These are phyloP conservation scores for Erpornis zantholeuca DNA, from an alignment of 2,113 vertebrate species.

Conservation along the genomic window DNA sequence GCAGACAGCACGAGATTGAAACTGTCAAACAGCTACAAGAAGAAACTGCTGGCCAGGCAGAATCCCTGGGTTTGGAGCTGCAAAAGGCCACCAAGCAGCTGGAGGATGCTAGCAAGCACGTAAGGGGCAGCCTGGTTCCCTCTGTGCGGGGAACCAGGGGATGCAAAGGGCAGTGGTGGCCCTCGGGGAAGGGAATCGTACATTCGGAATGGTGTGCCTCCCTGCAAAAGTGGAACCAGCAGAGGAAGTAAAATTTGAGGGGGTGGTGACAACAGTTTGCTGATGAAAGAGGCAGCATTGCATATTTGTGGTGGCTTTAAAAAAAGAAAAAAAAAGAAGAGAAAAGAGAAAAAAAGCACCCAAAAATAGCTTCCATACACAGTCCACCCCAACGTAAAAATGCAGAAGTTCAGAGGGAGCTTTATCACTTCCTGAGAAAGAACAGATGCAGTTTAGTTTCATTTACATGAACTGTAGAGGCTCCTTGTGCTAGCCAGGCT, in stretches of 20 bases:
- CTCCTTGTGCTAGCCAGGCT: not conserved
- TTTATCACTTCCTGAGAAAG: slow-evolving; percentile 73
- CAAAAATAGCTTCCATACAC: slow-evolving; percentile 52
- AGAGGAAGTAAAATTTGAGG: slow-evolving; percentile 71
- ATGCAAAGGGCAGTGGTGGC: not conserved
- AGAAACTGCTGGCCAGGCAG: slow-evolving; percentile 34
- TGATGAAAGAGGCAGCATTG: slow-evolving; percentile 64
- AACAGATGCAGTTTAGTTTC: slow-evolving; percentile 64
- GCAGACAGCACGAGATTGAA: slow-evolving; percentile 52
- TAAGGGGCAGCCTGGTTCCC: not conserved
- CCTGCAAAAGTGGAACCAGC: slow-evolving; percentile 39
- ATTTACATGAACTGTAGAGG: not conserved
- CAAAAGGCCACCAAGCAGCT: not conserved
- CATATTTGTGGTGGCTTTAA: slow-evolving; percentile 58
- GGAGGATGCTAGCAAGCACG: not conserved
- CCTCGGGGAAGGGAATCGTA: slow-evolving; percentile 16
- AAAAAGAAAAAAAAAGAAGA: not conserved
- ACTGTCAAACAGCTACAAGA: slow-evolving; percentile 33
- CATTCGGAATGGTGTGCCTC: not conserved
- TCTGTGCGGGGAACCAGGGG: accelerated
- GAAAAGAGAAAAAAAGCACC: not conserved
- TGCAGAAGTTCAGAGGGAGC: slow-evolving; percentile 68
- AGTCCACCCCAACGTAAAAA: slow-evolving; percentile 61
- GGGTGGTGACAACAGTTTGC: slow-evolving; percentile 68
- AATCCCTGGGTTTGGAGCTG: not conserved